Base-by-base conservation (phyloP, 1,140 invertebrate genomes). In the Drosophila novamexicana region DNA sequence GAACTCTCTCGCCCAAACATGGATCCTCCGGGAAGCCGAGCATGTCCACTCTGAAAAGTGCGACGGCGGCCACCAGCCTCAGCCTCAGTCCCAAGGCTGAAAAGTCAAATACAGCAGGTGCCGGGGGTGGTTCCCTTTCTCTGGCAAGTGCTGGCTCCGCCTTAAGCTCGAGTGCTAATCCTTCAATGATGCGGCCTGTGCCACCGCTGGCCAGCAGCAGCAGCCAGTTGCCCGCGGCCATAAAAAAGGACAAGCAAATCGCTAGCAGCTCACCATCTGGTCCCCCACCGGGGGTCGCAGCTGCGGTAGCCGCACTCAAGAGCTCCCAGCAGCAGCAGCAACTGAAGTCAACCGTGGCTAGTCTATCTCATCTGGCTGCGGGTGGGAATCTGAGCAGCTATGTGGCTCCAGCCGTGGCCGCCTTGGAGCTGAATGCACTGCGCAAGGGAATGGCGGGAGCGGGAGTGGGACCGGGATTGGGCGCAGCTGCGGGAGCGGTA, bases 1-100 rank as follows among this genome's bases (percentile, higher is more conserved):
- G 95, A 34, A 94, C 95, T 0, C 95, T 95, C 22, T 96, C 96
- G 5, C 96, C 96, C 9, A 97, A 97, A 91, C 96, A 97, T 57
- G 90, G 90, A 18, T 91, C 95, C 9, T 95, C 96, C 1, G 96
- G 97, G 0, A 98, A 98, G 89, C 97, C 97, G 0, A 97, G 97
- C 81, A 97, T 98, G 95, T 97, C 96, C 0, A 95, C 96, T 1
- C 91, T 97, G n/a, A 97, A 97, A 89, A 97, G 96, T 22, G 82
- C 96, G 1, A 94, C 94, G 59, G 85, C 90, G 6, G 90, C 68
- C 14, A 88, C 84, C 14, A 57, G 42, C 18, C 61, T 75, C 7
- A 91, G 81, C 91, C 68, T 86, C 0, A 91, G 89, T 93, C 72
- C 94, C 92, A 81, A 93, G 44, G 75, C 75, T 9, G 85, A 91